Evolutionary conservation across 2,113 vertebrate species (phyloP).

Genomic region (Progne subis): DNA sequence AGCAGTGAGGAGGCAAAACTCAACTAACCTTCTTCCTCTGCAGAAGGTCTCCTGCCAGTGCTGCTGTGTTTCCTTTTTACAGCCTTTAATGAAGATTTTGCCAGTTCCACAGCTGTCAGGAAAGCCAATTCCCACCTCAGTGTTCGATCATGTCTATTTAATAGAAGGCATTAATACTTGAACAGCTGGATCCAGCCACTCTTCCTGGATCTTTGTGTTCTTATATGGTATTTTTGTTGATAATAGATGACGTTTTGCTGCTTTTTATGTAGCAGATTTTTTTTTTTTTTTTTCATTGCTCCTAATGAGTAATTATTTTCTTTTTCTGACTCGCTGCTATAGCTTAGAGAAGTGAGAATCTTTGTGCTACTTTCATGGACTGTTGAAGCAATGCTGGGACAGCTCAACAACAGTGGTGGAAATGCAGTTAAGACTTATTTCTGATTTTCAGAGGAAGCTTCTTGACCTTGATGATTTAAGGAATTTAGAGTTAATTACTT

Average conservation of each 20-base stretch:
- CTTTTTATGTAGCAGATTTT: neutral
- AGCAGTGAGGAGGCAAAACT: neutral
- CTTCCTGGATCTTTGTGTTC: neutral
- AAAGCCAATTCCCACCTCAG: neutral
- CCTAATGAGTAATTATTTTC: neutral
- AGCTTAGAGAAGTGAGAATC: neutral
- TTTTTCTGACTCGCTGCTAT: neutral
- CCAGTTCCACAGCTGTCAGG: neutral
- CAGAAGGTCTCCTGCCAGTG: neutral
- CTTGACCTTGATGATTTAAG: neutral
- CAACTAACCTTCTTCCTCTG: neutral
- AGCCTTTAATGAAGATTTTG: neutral
- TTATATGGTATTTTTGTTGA: neutral
- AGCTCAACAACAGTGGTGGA: neutral
- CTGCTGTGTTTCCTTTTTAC: neutral
- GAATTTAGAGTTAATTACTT: neutral
- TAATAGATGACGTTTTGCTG: neutral
- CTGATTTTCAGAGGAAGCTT: neutral
- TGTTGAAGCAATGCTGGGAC: neutral
- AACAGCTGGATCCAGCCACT: neutral
- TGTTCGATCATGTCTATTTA: neutral
- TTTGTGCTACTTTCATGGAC: neutral
- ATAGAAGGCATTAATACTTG: neutral
- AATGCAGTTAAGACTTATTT: neutral
- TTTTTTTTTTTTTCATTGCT: neutral